Conservation (phyloP, 1,140 invertebrate species). For the Drosophila pachea region DNA sequence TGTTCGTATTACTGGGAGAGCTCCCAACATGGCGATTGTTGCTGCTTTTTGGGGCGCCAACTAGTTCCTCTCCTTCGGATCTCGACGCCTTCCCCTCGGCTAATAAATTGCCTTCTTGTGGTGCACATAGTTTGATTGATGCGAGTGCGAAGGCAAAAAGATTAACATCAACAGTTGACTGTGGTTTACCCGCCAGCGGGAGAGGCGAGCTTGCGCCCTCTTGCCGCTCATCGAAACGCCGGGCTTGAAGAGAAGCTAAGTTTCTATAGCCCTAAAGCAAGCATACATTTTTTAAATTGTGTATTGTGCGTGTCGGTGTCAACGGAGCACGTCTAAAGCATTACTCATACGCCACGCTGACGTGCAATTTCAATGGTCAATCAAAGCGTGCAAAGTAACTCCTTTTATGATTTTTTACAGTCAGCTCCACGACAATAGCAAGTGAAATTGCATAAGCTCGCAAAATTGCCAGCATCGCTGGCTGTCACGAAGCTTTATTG, state of each 20-base stretch:
- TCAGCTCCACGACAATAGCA: constrained; percentile 55
- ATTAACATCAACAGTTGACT: constrained; percentile 28
- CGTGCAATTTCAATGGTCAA: constrained; percentile 76
- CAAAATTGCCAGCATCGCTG: constrained; percentile 54
- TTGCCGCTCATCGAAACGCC: not conserved
- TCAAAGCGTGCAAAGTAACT: constrained; percentile 60
- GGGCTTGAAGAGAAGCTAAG: not conserved
- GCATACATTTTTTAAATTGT: not conserved
- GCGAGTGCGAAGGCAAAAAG: constrained; percentile 17
- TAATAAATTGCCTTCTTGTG: constrained; percentile 25
- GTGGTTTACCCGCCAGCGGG: not conserved
- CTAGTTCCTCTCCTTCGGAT: constrained; percentile 47
- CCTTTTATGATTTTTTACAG: constrained; percentile 41
- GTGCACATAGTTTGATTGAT: constrained; percentile 38
- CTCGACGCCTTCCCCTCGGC: constrained; percentile 10
- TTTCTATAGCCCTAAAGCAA: not conserved
- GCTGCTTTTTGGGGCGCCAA: constrained; percentile 18
- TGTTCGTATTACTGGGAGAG: constrained; percentile 50
- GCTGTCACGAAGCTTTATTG: constrained; percentile 3
- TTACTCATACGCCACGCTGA: constrained; percentile 71
- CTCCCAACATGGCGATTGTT: constrained; percentile 28
- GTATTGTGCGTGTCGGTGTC: constrained; percentile 23
- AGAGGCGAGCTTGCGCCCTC: not conserved
- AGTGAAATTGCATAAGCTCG: constrained; percentile 62
- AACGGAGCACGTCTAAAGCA: constrained; percentile 54